These are phyloP conservation scores for Carpatolechia fugitivella DNA, from an alignment of 2,888 invertebrate species.

Conservation along the genomic window DNA sequence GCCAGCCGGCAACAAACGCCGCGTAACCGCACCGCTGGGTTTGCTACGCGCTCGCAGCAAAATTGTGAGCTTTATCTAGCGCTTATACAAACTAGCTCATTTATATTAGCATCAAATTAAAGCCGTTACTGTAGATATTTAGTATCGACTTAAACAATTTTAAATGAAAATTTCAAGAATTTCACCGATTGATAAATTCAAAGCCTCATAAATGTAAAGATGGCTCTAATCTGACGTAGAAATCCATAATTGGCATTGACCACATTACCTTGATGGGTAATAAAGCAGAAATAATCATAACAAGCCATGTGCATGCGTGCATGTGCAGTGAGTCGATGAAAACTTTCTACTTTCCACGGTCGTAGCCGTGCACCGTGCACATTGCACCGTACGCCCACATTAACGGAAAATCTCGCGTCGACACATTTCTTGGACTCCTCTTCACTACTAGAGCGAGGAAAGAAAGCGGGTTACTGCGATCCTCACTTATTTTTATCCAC, in stretches of 20 bases:
- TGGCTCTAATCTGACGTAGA: constrained; percentile 19
- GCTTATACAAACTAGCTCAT: background rate
- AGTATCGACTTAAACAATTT: background rate
- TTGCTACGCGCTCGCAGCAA: constrained; percentile 5
- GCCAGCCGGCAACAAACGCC: constrained; percentile 56
- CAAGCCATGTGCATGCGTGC: constrained; percentile 57
- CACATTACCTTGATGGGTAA: constrained; percentile 39
- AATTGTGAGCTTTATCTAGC: constrained; percentile 9
- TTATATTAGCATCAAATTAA: background rate
- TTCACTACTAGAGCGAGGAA: constrained; percentile 69
- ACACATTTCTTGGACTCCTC: constrained; percentile 66
- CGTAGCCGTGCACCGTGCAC: constrained; percentile 44
- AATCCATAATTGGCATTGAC: constrained; percentile 21
- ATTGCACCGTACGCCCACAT: constrained; percentile 35
- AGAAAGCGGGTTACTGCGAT: constrained; percentile 58
- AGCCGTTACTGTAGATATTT: background rate
- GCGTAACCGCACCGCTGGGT: constrained; percentile 30
- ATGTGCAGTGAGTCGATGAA: constrained; percentile 63
- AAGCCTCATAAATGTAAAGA: background rate
- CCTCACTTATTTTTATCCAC: constrained; percentile 8
- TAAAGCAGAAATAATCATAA: constrained; percentile 50
- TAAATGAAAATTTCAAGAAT: background rate
- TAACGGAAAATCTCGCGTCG: constrained; percentile 74
- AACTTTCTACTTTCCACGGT: constrained; percentile 76
- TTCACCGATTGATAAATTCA: background rate